Evolutionary conservation across 92 coral and sea anemone species (phyloP).

Genomic region (Epizoanthus scotinus): DNA sequence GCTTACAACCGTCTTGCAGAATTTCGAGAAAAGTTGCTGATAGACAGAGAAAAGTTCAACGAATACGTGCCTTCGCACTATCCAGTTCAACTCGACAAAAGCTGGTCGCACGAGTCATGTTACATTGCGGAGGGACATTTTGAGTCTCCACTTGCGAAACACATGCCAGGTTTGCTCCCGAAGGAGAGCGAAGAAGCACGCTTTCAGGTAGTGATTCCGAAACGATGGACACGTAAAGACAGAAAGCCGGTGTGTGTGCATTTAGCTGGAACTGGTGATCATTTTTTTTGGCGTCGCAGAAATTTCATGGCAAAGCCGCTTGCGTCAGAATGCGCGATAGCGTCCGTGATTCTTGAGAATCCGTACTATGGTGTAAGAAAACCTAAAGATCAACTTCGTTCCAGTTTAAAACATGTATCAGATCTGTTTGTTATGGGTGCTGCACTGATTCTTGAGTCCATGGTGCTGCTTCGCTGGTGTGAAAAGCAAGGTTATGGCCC

Average conservation of each 20-base stretch:
- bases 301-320: constrained; percentile 95
- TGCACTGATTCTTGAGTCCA: constrained; percentile 83
- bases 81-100: constrained; percentile 77
- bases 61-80: constrained; percentile 56
- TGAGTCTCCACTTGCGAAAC: constrained; percentile 84
- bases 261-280: constrained; percentile 97
- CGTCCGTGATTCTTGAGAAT: constrained; percentile 83
- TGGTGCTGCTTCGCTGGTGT: constrained; percentile 88
- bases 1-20: constrained; percentile 67
- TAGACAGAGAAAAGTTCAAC: constrained; percentile 53
- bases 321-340: constrained; percentile 74
- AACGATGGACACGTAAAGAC: constrained; percentile 60
- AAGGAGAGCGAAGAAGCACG: constrained; percentile 89
- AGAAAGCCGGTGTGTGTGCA: constrained; percentile 86
- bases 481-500: constrained; percentile 88
- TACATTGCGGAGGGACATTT: constrained; percentile 91
- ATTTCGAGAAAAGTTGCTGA: constrained; percentile 61
- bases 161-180: constrained; percentile 81
- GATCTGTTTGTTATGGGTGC: constrained; percentile 97
- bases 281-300: constrained; percentile 92
- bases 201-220: constrained; percentile 88
- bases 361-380: constrained; percentile 92
- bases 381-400: constrained; percentile 87
- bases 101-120: constrained; percentile 78
- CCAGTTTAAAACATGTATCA: constrained; percentile 83